phyloP scores from a whole-genome alignment of 2,797 vertebrate genomes.

The Pangasius krempfi region DNA sequence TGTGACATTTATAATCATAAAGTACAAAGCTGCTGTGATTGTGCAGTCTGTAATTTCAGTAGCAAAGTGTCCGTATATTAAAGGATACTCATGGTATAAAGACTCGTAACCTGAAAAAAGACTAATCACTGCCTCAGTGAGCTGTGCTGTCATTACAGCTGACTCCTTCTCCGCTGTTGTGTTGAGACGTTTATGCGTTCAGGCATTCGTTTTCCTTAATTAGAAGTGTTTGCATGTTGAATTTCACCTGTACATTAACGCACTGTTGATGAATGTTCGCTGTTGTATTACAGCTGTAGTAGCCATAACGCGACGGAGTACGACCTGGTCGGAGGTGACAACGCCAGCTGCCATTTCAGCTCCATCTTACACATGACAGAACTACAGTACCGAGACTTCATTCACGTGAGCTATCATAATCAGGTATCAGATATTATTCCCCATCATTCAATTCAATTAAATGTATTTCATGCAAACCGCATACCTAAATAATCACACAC shows the following conservation, averaged over 20 bases:
- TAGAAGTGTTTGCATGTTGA: background rate
- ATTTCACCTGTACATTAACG: background rate
- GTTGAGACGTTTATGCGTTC: background rate
- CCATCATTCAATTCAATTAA: background rate
- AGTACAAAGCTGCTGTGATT: background rate
- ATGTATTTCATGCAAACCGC: background rate
- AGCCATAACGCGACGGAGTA: conserved; percentile 71
- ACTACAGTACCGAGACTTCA: conserved; percentile 93
- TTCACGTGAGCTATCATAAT: conserved; percentile 94
- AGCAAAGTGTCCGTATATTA: background rate
- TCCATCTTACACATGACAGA: conserved; percentile 81
- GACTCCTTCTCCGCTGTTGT: background rate
- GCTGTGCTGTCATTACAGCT: background rate
- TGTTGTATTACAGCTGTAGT: conserved; percentile 77
- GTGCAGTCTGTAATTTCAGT: background rate
- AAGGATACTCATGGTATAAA: background rate
- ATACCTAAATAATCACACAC: background rate
- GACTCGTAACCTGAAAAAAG: too few species aligned
- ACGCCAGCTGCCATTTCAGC: conserved; percentile 85
- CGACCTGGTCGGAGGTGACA: conserved; percentile 85
- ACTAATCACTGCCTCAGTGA: background rate
- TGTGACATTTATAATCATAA: background rate
- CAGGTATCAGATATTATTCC: conserved; percentile 74
- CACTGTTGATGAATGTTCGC: background rate
- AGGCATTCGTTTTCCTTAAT: background rate